Conservation (phyloP, 2,797 vertebrate species). For the Dendrocincla fuliginosa region DNA sequence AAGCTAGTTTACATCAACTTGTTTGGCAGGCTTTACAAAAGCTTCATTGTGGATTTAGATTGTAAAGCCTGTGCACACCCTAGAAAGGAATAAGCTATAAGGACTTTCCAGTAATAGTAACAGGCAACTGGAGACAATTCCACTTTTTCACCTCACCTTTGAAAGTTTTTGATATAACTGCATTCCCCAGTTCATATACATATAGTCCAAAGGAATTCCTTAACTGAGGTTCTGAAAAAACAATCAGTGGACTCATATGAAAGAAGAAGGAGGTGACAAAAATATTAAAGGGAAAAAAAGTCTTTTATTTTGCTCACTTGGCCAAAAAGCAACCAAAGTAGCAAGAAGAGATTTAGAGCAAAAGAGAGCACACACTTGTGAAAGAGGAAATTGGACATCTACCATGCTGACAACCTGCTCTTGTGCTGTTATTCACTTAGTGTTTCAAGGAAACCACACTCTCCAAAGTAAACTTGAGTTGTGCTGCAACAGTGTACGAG, state of each 20-base stretch:
- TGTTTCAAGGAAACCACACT: background rate
- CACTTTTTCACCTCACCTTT: background rate
- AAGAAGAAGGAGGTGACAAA: background rate
- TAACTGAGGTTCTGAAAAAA: background rate
- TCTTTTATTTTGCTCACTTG: background rate
- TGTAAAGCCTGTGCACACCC: background rate
- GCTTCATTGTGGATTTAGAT: background rate
- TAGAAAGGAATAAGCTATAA: background rate
- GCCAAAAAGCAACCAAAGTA: background rate
- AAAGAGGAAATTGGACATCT: background rate
- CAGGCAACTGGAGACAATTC: background rate
- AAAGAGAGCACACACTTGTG: background rate
- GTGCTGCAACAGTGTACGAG: background rate
- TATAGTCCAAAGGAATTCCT: background rate
- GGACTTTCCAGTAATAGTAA: background rate
- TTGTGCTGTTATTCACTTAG: background rate
- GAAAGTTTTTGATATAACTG: background rate
- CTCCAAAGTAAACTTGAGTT: background rate
- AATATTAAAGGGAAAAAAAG: background rate
- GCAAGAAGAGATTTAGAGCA: background rate
- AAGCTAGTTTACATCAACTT: background rate
- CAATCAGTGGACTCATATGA: background rate
- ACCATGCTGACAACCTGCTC: background rate
- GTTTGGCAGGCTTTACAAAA: slow-evolving; percentile 11
- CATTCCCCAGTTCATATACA: background rate